phyloP scores from a whole-genome alignment of 2,888 invertebrate species.

The Tupiocoris notatus region DNA sequence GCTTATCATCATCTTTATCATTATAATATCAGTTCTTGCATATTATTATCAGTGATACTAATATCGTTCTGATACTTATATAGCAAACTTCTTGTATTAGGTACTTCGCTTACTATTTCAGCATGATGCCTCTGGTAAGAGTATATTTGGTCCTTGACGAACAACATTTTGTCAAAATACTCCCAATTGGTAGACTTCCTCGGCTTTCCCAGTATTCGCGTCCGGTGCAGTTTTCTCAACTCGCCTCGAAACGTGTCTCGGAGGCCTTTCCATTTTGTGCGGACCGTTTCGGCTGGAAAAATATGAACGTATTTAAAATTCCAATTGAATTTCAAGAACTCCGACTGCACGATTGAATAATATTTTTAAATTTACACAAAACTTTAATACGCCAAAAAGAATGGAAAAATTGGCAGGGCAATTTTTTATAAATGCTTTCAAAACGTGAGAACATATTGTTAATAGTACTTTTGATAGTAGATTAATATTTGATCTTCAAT shows the following conservation, averaged over 20 bases:
- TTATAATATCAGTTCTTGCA: neutral
- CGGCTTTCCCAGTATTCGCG: slow-evolving; percentile 35
- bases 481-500: no score
- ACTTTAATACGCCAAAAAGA: no score
- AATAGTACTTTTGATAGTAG: no score
- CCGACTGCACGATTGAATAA: no score
- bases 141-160: slow-evolving; percentile 55
- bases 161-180: slow-evolving; percentile 54
- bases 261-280: slow-evolving; percentile 54
- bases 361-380: no score
- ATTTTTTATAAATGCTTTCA: no score
- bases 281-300: slow-evolving; percentile 47
- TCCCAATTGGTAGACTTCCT: slow-evolving; percentile 52
- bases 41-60: neutral
- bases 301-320: no score
- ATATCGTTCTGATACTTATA: neutral
- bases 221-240: slow-evolving; percentile 52
- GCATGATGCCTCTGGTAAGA: slow-evolving; percentile 37
- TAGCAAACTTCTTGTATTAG: neutral
- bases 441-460: no score
- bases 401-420: no score
- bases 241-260: slow-evolving; percentile 55
- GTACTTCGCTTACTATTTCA: slow-evolving; percentile 9
- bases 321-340: no score
- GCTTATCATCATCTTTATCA: no score